These are phyloP conservation scores for Ptilodon capucinus DNA, from an alignment of 2,888 invertebrate genomes.

Conservation along the genomic window DNA sequence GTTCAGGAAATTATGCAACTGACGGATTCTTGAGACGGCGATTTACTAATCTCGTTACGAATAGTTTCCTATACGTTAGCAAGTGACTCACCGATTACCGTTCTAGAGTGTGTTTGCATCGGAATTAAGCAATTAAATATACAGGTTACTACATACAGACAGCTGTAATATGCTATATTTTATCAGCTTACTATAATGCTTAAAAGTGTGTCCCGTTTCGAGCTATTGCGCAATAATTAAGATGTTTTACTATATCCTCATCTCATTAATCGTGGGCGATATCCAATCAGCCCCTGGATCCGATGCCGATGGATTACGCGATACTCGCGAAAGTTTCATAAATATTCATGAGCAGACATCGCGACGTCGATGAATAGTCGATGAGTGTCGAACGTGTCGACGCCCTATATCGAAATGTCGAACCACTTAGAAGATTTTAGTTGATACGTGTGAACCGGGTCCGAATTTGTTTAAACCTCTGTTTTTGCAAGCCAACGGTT, in stretches of 20 bases:
- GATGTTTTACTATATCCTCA: too few species aligned
- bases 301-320: conserved; percentile 58
- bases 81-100: background rate
- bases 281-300: conserved; percentile 56
- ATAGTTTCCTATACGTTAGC: background rate
- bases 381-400: conserved; percentile 43
- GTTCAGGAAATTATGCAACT: conserved; percentile 35
- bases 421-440: conserved; percentile 19
- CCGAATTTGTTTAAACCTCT: too few species aligned
- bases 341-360: conserved; percentile 68
- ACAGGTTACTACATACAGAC: too few species aligned
- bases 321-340: conserved; percentile 62
- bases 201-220: too few species aligned
- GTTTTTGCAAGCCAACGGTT: too few species aligned
- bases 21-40: background rate
- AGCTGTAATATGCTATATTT: too few species aligned
- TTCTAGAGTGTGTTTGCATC: too few species aligned
- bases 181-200: too few species aligned
- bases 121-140: too few species aligned
- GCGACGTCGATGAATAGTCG: conserved; percentile 65
- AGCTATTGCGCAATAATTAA: too few species aligned
- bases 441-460: too few species aligned
- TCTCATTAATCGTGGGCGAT: conserved; percentile 32
- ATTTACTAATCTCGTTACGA: background rate
- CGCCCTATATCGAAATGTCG: conserved; percentile 30